Evolutionary conservation across 2,888 invertebrate species (phyloP).

Genomic region (Laspeyria flexula): DNA sequence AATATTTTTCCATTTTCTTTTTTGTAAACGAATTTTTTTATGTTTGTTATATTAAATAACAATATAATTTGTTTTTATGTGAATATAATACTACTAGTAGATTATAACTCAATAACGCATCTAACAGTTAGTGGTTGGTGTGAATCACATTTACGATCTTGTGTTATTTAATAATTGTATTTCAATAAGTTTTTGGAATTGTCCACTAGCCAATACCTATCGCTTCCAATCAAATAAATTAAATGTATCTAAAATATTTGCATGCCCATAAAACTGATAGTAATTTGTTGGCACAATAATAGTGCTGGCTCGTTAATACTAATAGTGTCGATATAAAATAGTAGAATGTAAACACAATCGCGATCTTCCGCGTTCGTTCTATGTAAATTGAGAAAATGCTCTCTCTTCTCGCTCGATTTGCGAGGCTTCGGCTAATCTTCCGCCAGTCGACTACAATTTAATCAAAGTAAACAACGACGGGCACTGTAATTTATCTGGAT

Average conservation of each 20-base stretch:
- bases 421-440: conserved; percentile 83
- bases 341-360: conserved; percentile 66
- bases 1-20: conserved; percentile 30
- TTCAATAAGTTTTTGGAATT: no score
- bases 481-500: conserved; percentile 84
- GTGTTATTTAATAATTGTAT: no score
- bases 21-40: neutral
- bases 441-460: conserved; percentile 85
- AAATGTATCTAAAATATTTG: conserved; percentile 1
- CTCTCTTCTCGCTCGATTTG: conserved; percentile 81
- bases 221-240: neutral
- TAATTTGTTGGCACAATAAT: conserved; percentile 11
- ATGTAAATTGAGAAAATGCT: conserved; percentile 82
- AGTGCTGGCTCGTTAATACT: conserved; percentile 17
- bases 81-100: no score
- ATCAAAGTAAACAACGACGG: conserved; percentile 85
- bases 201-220: no score
- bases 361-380: conserved; percentile 75
- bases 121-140: no score
- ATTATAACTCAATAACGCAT: no score
- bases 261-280: conserved; percentile 2
- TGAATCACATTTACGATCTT: no score
- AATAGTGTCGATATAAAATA: conserved; percentile 46
- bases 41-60: no score
- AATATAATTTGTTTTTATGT: no score